Evolutionary conservation across 2,797 vertebrate species (phyloP).

Genomic region (Sebastes oblongus): DNA sequence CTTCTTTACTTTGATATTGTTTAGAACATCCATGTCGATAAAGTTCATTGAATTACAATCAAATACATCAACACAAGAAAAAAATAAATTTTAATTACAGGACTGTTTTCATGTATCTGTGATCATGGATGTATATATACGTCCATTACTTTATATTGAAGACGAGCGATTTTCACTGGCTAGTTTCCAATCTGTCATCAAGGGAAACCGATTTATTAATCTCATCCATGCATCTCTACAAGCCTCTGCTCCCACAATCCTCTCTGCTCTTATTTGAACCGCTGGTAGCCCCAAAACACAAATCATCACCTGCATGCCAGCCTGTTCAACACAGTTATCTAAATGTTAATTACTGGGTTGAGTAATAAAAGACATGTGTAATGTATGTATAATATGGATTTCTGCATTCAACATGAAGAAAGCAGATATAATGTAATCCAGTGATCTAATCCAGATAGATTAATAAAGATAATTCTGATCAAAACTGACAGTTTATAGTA

Average conservation of each 20-base stretch:
- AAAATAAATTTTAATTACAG: not conserved
- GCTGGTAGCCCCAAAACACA: not conserved
- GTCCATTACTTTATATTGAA: not conserved
- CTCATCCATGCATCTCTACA: not conserved
- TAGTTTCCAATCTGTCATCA: not conserved
- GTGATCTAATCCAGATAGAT: not conserved
- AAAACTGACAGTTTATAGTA: not conserved
- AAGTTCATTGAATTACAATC: not conserved
- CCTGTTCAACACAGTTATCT: conserved; percentile 19
- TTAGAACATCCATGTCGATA: not conserved
- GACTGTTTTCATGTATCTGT: not conserved
- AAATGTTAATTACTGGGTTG: conserved; percentile 45
- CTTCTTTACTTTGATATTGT: too few relatives aligned
- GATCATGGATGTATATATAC: not conserved
- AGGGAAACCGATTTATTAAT: not conserved
- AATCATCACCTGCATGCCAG: conserved; percentile 23
- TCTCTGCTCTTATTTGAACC: not conserved
- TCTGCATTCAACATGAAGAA: not conserved
- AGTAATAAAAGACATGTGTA: not conserved
- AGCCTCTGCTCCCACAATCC: not conserved
- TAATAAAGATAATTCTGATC: not conserved
- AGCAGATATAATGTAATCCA: not conserved
- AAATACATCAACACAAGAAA: not conserved
- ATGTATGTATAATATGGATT: not conserved
- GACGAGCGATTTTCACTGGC: not conserved